Base-by-base conservation (phyloP, 2,797 vertebrate species). In the Syngnathus rostellatus region DNA sequence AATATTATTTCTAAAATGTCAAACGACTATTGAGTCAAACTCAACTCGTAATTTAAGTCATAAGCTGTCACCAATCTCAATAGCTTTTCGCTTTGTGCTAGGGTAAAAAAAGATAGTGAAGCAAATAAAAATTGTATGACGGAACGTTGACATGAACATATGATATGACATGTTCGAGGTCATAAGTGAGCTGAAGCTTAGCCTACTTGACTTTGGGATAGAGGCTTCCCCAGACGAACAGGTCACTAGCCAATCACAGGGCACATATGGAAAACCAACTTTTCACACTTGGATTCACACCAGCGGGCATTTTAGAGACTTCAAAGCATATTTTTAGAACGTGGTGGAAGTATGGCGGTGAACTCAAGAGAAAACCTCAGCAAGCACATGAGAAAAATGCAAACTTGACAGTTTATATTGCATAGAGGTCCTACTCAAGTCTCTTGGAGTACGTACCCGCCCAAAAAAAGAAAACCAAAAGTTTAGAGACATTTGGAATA, bases 1-100 rank as follows among this genome's bases (percentile, higher is more conserved):
- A 62, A 62, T 62, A 62, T 23, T 11, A 45, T 62, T 62, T 31
- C 40, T 21, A 10, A 62, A 62, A 62, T 46, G 60, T 62, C 60
- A 25, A 62, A 62, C 21, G 16, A 62, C 21, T 46, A 46, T 62
- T 62, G 60, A 62, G 41, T 62, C 55, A 62, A 43, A 23, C 16
- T 46, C 23, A 31, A 16, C 21, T 25, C 8, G 21, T 12, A 45
- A 40, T 62, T 60, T 45, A 1, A 62, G 40, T 45, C 21, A 46
- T 41, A 17, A 23, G 12, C n/a, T 62, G 21, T 43, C 7, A 16
- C 21, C 41, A 45, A 25, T 8, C 23, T 25, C 60, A 17, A 45
- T 46, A 45, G 21, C 6, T 45, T 8, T 62, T 25, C 21, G 16
- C 19, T 0, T 61, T 40, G n/a, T 41, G 19, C 37, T 12, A 21